These are phyloP conservation scores for Amazonetta brasiliensis DNA, from an alignment of 2,797 vertebrate genomes.

Conservation along the genomic window DNA sequence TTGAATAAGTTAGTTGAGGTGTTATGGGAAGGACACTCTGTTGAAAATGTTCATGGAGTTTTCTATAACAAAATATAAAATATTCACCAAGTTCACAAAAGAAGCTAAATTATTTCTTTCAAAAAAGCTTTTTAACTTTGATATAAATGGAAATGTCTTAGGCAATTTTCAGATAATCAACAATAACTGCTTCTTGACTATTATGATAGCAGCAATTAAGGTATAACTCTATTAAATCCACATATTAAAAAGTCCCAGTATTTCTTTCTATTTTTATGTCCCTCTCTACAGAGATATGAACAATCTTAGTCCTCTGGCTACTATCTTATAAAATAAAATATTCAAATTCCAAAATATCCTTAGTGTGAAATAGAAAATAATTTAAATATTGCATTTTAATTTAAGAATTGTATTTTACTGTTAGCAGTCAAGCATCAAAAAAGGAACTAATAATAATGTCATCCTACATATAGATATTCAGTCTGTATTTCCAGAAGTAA, in stretches of 20 bases:
- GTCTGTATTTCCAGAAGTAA: not conserved
- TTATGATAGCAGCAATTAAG: not conserved
- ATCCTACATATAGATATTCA: not conserved
- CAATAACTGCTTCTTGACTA: constrained; percentile 18
- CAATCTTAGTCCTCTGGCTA: not conserved
- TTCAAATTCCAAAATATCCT: not conserved
- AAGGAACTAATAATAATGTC: not conserved
- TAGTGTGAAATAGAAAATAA: not conserved
- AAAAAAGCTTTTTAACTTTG: constrained; percentile 7
- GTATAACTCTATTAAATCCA: not conserved
- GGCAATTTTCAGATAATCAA: constrained; percentile 36
- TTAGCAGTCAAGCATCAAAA: not conserved
- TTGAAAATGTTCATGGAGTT: constrained; percentile 28
- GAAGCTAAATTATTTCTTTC: not conserved
- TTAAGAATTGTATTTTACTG: not conserved
- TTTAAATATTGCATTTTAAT: not conserved
- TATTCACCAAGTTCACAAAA: constrained; percentile 6
- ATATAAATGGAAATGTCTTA: not conserved
- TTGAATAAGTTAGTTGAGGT: constrained; percentile 53
- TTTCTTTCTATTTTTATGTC: not conserved
- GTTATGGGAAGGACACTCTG: constrained; percentile 22
- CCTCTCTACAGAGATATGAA: not conserved
- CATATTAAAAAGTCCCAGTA: not conserved
- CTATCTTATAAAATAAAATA: not conserved
- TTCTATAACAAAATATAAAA: constrained; percentile 36